These are phyloP conservation scores for Cathartes aura DNA, from an alignment of 2,113 vertebrate genomes.

Conservation along the genomic window DNA sequence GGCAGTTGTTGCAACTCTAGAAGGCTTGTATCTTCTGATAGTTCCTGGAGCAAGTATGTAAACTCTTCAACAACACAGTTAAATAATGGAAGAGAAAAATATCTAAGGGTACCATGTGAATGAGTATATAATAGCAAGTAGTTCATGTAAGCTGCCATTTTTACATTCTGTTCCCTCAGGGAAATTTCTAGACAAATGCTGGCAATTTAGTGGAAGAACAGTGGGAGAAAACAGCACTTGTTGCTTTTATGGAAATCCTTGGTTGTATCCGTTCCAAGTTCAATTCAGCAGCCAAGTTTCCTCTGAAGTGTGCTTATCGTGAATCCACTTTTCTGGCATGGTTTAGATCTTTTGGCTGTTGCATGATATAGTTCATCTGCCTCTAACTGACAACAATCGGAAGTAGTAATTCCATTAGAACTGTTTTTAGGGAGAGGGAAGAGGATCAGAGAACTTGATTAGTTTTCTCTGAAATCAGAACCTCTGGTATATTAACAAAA, in stretches of 20 bases:
- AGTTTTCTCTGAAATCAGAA: not conserved
- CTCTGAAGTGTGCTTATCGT: not conserved
- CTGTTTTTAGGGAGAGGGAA: not conserved
- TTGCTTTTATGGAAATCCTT: not conserved
- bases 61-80: not conserved
- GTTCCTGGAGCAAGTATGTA: conserved; percentile 95
- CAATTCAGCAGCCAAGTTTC: not conserved
- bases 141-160: not conserved
- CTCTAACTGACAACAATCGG: not conserved
- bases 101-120: not conserved
- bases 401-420: not conserved
- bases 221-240: not conserved
- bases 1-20: conserved; percentile 92
- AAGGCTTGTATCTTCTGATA: conserved; percentile 92
- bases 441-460: not conserved
- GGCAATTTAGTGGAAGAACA: not conserved
- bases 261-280: not conserved
- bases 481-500: not conserved
- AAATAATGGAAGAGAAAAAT: not conserved
- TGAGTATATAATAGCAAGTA: not conserved
- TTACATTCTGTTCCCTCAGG: not conserved
- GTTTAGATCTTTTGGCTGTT: not conserved
- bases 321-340: not conserved
- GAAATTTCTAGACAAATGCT: not conserved
- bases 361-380: not conserved